Conservation (phyloP, 2,888 invertebrate genomes). For the Theristus sp. region DNA sequence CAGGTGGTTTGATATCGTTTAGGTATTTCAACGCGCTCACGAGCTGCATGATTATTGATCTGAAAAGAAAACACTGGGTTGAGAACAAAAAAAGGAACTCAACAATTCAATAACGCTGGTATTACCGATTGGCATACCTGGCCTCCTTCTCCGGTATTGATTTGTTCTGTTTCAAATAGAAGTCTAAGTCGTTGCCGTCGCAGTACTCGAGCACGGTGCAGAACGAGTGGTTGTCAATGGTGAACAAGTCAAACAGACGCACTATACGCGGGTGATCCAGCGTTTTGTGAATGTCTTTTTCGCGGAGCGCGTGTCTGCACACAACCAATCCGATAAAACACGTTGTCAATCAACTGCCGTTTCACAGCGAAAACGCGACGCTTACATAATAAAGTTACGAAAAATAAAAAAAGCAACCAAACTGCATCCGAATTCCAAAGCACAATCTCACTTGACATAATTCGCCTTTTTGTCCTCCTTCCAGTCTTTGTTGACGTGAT, state of each 20-base stretch:
- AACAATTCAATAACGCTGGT: background rate
- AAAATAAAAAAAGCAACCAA: background rate
- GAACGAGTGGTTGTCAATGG: constrained; percentile 99
- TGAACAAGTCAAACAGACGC: constrained; percentile 95
- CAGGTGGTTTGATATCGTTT: constrained; percentile 98
- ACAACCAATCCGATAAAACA: background rate
- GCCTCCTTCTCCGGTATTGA: constrained; percentile 98
- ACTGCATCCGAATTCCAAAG: background rate
- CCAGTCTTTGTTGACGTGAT: constrained; percentile 99
- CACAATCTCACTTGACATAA: constrained; percentile 71
- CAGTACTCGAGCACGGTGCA: constrained; percentile 99
- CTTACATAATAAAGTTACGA: background rate
- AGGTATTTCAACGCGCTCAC: constrained; percentile 97
- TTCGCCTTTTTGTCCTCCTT: constrained; percentile 99
- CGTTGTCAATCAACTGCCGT: background rate
- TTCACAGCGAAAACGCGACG: background rate
- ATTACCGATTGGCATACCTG: constrained; percentile 37
- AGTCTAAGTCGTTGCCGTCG: constrained; percentile 99
- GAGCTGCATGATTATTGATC: constrained; percentile 95
- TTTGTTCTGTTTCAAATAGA: constrained; percentile 84
- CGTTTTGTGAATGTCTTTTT: constrained; percentile 94
- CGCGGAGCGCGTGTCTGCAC: constrained; percentile 81
- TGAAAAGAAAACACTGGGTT: constrained; percentile 37
- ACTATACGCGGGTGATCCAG: constrained; percentile 97
- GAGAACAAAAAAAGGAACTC: background rate